These are phyloP conservation scores for Drosophila vallismaia DNA, from an alignment of 2,888 invertebrate species.

Conservation along the genomic window DNA sequence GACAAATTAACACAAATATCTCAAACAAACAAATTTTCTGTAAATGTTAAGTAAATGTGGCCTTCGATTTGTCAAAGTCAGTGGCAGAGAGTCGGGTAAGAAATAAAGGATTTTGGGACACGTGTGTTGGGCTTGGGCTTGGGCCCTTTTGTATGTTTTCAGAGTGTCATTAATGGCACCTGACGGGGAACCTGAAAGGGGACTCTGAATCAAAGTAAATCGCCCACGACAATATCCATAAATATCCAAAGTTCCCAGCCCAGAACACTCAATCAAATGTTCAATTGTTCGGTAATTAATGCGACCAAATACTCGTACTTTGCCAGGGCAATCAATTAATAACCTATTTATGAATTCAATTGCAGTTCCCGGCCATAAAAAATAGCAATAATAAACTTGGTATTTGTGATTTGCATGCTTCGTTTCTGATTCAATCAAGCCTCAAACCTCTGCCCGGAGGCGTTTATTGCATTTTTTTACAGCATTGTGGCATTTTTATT, in stretches of 20 bases:
- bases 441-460: constrained; percentile 17
- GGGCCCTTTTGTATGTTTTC: constrained; percentile 1
- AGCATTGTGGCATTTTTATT: constrained; percentile 10
- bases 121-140: too few species aligned
- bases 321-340: constrained; percentile 57
- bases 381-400: constrained; percentile 26
- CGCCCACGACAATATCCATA: constrained; percentile 33
- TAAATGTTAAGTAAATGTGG: constrained; percentile 49
- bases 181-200: constrained; percentile 52
- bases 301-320: constrained; percentile 4
- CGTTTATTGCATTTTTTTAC: not conserved
- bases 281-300: constrained; percentile 38
- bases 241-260: constrained; percentile 23
- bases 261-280: constrained; percentile 53
- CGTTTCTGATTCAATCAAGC: constrained; percentile 7
- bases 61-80: constrained; percentile 70
- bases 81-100: constrained; percentile 32
- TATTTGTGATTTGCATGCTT: constrained; percentile 40
- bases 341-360: constrained; percentile 31
- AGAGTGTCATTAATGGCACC: constrained; percentile 50
- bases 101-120: not conserved
- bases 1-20: constrained; percentile 60
- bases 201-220: constrained; percentile 23
- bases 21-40: constrained; percentile 43
- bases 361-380: constrained; percentile 38